phyloP scores from a whole-genome alignment of 1,140 invertebrate genomes.

The Cylas formicarius region DNA sequence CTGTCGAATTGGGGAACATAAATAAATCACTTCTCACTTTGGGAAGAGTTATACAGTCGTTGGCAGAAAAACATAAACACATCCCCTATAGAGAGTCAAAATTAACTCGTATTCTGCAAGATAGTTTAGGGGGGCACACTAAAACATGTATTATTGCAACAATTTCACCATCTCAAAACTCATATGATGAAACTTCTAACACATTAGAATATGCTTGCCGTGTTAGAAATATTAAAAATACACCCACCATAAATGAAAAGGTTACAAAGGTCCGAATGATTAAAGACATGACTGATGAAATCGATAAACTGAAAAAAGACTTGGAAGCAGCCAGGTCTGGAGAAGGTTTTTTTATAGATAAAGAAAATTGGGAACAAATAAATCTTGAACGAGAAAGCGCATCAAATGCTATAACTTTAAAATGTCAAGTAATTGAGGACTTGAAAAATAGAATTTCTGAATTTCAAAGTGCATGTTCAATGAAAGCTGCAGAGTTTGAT shows the following conservation, averaged over 20 bases:
- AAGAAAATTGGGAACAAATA: constrained; percentile 19
- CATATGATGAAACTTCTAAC: constrained; percentile 88
- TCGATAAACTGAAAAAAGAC: constrained; percentile 14
- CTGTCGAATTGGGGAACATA: constrained; percentile 91
- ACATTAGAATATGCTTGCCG: constrained; percentile 95
- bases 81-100: constrained; percentile 70
- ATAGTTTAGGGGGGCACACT: constrained; percentile 95
- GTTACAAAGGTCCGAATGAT: constrained; percentile 21
- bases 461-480: background rate
- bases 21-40: constrained; percentile 76
- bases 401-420: constrained; percentile 2
- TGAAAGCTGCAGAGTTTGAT: constrained; percentile 15
- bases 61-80: constrained; percentile 65
- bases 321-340: constrained; percentile 20
- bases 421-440: constrained; percentile 15
- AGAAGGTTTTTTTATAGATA: constrained; percentile 20
- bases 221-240: constrained; percentile 93
- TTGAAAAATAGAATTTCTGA: constrained; percentile 14
- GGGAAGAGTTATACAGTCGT: constrained; percentile 88
- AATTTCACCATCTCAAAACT: constrained; percentile 79
- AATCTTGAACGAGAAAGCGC: constrained; percentile 9
- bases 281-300: constrained; percentile 20
- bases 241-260: constrained; percentile 91
- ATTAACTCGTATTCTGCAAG: constrained; percentile 87
- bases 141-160: constrained; percentile 81